Evolutionary conservation across 2,888 invertebrate species (phyloP).

Genomic region (Ditula angustiorana): DNA sequence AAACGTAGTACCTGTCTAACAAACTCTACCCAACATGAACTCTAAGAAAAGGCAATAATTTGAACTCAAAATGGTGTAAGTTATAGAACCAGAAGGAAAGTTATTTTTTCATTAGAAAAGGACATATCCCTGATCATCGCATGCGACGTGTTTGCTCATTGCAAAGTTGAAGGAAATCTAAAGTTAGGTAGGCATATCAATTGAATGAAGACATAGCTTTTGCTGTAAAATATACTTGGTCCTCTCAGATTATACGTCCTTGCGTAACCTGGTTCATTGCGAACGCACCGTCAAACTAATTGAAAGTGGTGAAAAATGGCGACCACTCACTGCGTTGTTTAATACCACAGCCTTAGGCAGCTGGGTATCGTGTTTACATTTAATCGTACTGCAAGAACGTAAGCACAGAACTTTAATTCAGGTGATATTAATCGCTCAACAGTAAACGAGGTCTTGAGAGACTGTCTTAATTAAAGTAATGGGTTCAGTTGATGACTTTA

Average conservation of each 20-base stretch:
- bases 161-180: too few relatives aligned
- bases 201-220: too few relatives aligned
- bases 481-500: background rate
- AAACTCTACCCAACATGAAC: background rate
- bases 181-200: too few relatives aligned
- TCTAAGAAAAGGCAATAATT: too few relatives aligned
- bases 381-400: constrained; percentile 37
- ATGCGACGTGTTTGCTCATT: too few relatives aligned
- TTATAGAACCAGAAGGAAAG: too few relatives aligned
- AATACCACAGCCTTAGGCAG: constrained; percentile 59
- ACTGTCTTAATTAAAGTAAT: constrained; percentile 26
- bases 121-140: too few relatives aligned
- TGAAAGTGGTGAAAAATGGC: constrained; percentile 74
- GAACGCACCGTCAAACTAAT: constrained; percentile 52
- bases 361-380: constrained; percentile 38
- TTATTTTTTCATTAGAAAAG: too few relatives aligned
- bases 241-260: background rate
- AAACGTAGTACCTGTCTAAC: background rate
- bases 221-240: too few relatives aligned
- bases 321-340: constrained; percentile 67
- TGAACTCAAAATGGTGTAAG: too few relatives aligned
- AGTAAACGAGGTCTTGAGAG: constrained; percentile 34
- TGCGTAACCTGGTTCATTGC: constrained; percentile 48
- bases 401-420: constrained; percentile 21
- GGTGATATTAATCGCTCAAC: constrained; percentile 13